These are phyloP conservation scores for Liolophura sinensis DNA, from an alignment of 1,140 invertebrate genomes.

Conservation along the genomic window DNA sequence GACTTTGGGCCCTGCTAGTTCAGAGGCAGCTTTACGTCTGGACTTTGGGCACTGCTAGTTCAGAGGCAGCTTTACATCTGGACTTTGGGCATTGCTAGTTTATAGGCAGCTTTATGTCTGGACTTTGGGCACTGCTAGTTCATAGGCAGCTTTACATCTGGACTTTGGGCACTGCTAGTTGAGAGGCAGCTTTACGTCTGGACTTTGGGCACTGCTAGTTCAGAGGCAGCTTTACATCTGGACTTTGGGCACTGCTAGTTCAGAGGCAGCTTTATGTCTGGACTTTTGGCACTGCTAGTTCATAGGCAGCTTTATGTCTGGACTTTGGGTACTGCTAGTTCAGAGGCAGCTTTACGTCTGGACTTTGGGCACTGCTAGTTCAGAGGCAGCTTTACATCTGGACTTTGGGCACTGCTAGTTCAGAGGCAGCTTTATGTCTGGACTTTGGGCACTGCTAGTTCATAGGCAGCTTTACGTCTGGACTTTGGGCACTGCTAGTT, in stretches of 20 bases:
- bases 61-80: not conserved
- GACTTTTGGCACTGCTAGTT: not conserved
- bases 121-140: not conserved
- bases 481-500: not conserved
- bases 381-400: not conserved
- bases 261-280: not conserved
- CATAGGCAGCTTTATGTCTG: not conserved
- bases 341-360: not conserved
- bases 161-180: not conserved
- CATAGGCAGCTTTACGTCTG: not conserved
- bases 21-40: not conserved
- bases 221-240: not conserved
- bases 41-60: not conserved
- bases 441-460: not conserved
- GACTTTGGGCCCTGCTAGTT: not conserved
- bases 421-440: not conserved
- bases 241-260: not conserved
- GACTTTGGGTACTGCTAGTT: not conserved
- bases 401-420: not conserved
- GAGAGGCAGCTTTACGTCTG: not conserved
- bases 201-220: not conserved
- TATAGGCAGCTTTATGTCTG: not conserved
- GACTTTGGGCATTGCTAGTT: not conserved
- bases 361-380: not conserved
- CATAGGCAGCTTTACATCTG: not conserved